Evolutionary conservation across 2,113 vertebrate genomes (phyloP).

Genomic region (Anarrhichthys ocellatus): DNA sequence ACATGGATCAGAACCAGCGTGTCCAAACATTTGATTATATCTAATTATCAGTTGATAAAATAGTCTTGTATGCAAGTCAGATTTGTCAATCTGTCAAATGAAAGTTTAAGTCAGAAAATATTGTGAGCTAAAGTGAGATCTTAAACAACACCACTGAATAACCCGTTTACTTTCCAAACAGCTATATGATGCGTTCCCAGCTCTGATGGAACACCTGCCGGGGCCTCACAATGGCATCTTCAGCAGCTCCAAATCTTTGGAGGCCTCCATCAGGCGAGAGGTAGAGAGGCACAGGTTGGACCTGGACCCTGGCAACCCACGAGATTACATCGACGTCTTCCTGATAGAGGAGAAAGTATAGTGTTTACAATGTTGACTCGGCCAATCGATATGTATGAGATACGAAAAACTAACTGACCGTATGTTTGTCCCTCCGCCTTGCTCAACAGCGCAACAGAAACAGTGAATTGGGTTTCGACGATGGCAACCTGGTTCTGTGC

Average conservation of each 20-base stretch:
- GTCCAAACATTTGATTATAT: background rate
- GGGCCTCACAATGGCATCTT: conserved; percentile 85
- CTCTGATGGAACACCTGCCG: conserved; percentile 83
- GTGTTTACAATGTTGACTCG: background rate
- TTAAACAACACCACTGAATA: background rate
- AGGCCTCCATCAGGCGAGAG: conserved; percentile 66
- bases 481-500: conserved; percentile 87
- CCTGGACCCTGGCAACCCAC: conserved; percentile 79
- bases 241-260: conserved; percentile 66
- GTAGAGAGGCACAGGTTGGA: conserved; percentile 85
- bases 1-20: background rate
- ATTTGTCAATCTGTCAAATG: background rate
- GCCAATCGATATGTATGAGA: background rate
- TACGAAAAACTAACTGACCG: background rate
- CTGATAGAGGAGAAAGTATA: conserved; percentile 85
- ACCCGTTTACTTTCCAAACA: conserved; percentile 51
- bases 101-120: background rate
- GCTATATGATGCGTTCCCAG: conserved; percentile 85
- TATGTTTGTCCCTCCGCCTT: background rate
- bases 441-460: conserved; percentile 45
- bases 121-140: background rate
- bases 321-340: conserved; percentile 89
- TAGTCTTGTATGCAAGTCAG: background rate
- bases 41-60: background rate
- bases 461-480: conserved; percentile 74